Conservation (phyloP, 2,797 vertebrate genomes). For the Sciaenops ocellatus region DNA sequence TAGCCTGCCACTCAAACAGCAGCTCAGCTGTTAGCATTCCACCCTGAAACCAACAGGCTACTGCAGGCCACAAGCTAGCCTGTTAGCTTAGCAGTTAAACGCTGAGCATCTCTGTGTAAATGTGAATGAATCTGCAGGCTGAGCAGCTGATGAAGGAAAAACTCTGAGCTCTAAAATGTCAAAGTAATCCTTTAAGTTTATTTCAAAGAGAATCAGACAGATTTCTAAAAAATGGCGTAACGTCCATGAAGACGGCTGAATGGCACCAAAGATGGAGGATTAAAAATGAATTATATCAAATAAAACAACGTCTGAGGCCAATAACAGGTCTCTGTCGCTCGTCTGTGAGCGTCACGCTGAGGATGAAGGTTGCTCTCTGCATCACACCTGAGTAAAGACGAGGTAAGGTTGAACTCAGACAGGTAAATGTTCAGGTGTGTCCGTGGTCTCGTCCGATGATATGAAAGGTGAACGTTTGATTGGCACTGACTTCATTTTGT, state of each 20-base stretch:
- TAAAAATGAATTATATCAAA: slow-evolving; percentile 60
- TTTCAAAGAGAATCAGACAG: slow-evolving; percentile 61
- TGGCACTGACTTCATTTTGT: slow-evolving; percentile 53
- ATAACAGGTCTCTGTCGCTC: slow-evolving; percentile 62
- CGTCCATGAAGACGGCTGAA: slow-evolving; percentile 69
- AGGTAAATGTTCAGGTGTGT: slow-evolving; percentile 27
- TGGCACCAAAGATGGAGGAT: slow-evolving; percentile 75
- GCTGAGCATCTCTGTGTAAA: too few species aligned
- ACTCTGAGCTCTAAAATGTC: slow-evolving; percentile 57
- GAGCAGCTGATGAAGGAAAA: neutral
- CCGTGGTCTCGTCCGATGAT: neutral
- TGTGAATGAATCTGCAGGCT: too few species aligned
- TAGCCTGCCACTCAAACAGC: too few species aligned
- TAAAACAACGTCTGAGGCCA: slow-evolving; percentile 62
- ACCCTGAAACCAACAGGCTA: slow-evolving; percentile 45
- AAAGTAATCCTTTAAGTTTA: slow-evolving; percentile 61
- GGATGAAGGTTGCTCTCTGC: slow-evolving; percentile 45
- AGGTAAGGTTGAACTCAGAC: slow-evolving; percentile 57
- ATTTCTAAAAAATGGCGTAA: slow-evolving; percentile 70
- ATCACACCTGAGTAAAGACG: slow-evolving; percentile 82
- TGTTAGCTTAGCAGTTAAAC: slow-evolving; percentile 16
- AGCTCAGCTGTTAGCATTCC: slow-evolving; percentile 51
- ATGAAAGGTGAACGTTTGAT: slow-evolving; percentile 45
- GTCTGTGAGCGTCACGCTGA: too few species aligned
- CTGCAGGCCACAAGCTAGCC: neutral